A percentile compares a stretch with the other conserved stretches of the same genome.
Conservation (phyloP, 1,140 invertebrate genomes). For the Whitmania pigra region DNA sequence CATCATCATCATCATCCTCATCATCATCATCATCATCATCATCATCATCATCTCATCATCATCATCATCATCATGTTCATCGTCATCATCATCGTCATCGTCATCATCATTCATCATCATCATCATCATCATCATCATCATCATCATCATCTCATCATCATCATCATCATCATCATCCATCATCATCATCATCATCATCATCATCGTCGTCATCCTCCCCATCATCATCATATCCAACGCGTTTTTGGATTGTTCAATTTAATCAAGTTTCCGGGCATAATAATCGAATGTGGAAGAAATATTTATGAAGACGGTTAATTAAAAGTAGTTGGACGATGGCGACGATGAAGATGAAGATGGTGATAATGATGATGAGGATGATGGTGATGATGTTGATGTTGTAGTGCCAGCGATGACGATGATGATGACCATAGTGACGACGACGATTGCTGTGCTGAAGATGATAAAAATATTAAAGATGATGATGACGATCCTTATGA, state of each 20-base stretch:
- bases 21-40: slow-evolving; percentile 1
- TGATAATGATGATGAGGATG: slow-evolving; percentile 7
- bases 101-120: not conserved
- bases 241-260: no score
- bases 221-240: slow-evolving; percentile 3
- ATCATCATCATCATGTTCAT: slow-evolving; percentile 6
- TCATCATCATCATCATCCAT: no score
- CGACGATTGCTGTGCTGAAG: not conserved
- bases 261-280: no score
- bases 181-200: not conserved
- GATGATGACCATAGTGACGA: not conserved
- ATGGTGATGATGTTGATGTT: not conserved
- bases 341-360: slow-evolving; percentile 13
- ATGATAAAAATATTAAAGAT: not conserved
- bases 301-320: no score
- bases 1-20: no score
- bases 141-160: no score
- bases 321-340: slow-evolving; percentile 1
- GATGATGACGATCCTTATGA: not conserved
- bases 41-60: slow-evolving; percentile 5
- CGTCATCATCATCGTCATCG: no score
- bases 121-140: no score
- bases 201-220: slow-evolving; percentile 4
- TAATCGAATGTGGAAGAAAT: no score
- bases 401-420: not conserved